phyloP scores from a whole-genome alignment of 2,113 vertebrate species.

The Nothobranchius kuhntae region DNA sequence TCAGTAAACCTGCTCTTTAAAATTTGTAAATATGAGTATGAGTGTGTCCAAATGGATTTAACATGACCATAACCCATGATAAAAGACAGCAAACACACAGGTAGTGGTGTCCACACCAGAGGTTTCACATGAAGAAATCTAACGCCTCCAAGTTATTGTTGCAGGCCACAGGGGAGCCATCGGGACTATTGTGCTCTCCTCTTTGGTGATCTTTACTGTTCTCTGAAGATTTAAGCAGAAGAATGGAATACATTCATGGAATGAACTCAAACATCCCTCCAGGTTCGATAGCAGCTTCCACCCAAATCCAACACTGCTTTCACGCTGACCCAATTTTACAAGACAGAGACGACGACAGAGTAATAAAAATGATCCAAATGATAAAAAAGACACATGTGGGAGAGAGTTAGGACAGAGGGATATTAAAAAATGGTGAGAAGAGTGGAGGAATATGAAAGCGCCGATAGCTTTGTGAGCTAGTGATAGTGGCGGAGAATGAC shows the following conservation, averaged over 20 bases:
- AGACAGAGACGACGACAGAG: constrained; percentile 35
- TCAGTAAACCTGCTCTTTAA: too few species aligned
- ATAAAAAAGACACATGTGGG: constrained; percentile 11
- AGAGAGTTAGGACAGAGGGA: not conserved
- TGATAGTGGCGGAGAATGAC: constrained; percentile 19
- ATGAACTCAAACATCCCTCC: constrained; percentile 11
- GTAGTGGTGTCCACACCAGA: constrained; percentile 3
- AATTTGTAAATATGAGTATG: too few species aligned
- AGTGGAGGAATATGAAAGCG: not conserved
- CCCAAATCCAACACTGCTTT: constrained; percentile 57
- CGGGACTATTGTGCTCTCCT: not conserved
- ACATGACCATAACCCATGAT: constrained; percentile 25
- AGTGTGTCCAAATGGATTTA: too few species aligned
- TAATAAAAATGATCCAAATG: constrained; percentile 21
- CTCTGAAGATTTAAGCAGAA: constrained; percentile 14
- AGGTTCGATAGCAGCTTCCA: constrained; percentile 30
- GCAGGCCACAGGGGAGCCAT: constrained; percentile 5
- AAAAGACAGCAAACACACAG: constrained; percentile 24
- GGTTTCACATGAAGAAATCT: not conserved
- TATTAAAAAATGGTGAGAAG: constrained; percentile 13
- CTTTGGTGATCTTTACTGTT: not conserved
- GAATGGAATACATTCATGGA: not conserved
- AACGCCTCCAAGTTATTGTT: constrained; percentile 1
- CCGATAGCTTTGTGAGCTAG: not conserved
- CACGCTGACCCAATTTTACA: constrained; percentile 69